phyloP scores from a whole-genome alignment of 2,888 invertebrate genomes.

The Villa cingulata region DNA sequence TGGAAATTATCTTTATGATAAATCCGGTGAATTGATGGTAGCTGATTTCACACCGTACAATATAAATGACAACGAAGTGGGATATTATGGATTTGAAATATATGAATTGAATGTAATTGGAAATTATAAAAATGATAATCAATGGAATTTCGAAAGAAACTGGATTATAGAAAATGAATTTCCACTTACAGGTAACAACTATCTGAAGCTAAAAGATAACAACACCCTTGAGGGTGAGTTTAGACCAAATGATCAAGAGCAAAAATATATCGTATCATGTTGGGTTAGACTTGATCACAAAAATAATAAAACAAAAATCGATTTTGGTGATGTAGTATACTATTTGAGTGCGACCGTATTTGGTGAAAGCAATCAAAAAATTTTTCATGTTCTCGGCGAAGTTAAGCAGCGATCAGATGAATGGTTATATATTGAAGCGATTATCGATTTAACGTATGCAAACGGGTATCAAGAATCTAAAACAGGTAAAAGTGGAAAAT shows the following conservation, averaged over 20 bases:
- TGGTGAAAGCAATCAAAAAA: no score
- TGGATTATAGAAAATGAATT: constrained; percentile 5
- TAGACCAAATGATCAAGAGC: not conserved
- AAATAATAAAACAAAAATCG: no score
- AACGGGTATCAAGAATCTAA: not conserved
- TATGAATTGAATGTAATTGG: constrained; percentile 7
- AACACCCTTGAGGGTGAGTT: constrained; percentile 7
- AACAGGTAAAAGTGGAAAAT: not conserved
- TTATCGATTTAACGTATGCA: not conserved
- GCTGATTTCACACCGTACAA: constrained; percentile 3
- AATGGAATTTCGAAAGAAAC: no score
- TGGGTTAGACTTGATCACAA: constrained; percentile 2
- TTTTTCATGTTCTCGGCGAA: not conserved
- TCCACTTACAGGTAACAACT: constrained; percentile 6
- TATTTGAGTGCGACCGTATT: no score
- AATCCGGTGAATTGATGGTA: constrained; percentile 1
- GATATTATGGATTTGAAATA: constrained; percentile 9
- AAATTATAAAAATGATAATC: not conserved
- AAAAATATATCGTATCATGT: constrained; percentile 4
- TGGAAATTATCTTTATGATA: constrained; percentile 1
- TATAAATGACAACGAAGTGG: not conserved
- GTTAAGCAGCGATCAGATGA: constrained; percentile 4
- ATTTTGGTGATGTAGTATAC: no score
- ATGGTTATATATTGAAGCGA: constrained; percentile 7
- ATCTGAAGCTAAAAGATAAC: constrained; percentile 4